Base-by-base conservation (phyloP, 23 tunicate species). In the Halocynthia roretzi region DNA sequence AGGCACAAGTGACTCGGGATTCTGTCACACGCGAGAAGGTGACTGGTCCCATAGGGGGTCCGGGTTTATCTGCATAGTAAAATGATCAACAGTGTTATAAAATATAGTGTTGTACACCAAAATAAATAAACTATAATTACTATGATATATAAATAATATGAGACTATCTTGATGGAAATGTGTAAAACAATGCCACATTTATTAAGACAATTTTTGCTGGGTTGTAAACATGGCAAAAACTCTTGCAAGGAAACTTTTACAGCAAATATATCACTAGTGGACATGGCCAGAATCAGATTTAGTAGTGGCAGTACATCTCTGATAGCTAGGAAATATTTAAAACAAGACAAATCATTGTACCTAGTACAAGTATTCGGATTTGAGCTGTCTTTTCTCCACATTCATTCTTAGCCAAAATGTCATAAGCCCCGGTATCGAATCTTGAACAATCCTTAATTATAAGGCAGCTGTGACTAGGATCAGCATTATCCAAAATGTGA, bases 321-420 rank as follows among this genome's bases (percentile, higher is more conserved):
- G 63, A 58, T 14, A 58, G 17, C 63, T 14, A 58, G 2, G 63
- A 58, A 1, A 15, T n/a, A 58, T 14, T 1, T 14, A 15, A 5
- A 20, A 65, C 6, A 15, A 65, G n/a, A n/a, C n/a, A n/a, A 8
- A 65, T 48, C 10, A 20, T 67, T 10, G 60, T 21, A 80, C 73
- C 99, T 21, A 88, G 53, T 7, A 94, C 91, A 22, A 78, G 72
- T 10, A 88, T 75, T 55, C 76, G 84, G 80, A 94, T 81, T n/a
- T 88, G 78, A 58, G 84, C 95, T 7, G 95, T 55, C 58, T 84
- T 84, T 75, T 88, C 99, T 49, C 99, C 99, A 70, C 86, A 84
- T 8, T 88, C 92, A 56, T 94, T 94, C 84, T 62, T 84, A 6
- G 99, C 99, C 6, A 14, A 54, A 31, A 94, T 61, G 6, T 82